Evolutionary conservation across 1,140 invertebrate species (phyloP), one percentile per base, ranked within the genome.

Genomic region (Lerema accius): DNA sequence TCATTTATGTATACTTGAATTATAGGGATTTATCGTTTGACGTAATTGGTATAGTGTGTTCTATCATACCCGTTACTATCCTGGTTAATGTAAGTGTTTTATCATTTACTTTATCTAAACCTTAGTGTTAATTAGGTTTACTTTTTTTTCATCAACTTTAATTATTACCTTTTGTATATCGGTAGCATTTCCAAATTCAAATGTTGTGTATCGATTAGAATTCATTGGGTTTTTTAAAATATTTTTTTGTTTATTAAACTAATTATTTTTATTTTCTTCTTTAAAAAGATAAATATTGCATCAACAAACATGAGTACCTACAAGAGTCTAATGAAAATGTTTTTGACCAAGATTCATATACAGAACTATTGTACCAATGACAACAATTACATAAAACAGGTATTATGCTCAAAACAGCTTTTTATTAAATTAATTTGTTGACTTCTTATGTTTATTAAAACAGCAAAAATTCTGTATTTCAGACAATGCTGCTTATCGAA

Each of bases 311-410:
- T 65, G n/a, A 58, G 62, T 32, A 59, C 32, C 19, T 83, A 73
- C 42, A 58, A 67, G 17, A 55, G 42, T n/a, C 4, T 79, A 1
- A 77, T 77, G 61, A 51, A 60, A 11, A 32, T 63, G 23, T 77
- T 83, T 14, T 71, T 80, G 62, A 17, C 19, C 4, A 64, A 76
- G 50, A 77, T 78, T 43, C 80, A 82, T 46, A 43, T 82, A 5
- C 42, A 67, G 17, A 82, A 74, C 49, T 39, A 58, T 13, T 71
- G 43, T n/a, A 59, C 49, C 6, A 28, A 65, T 10, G 50, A 69
- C 0, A 59, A 65, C 15, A 35, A 63, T n/a, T 72, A 60, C 48
- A 19, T 70, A 3, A 76, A 68, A 64, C 58, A 66, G 37, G 79
- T 78, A 53, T 45, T n/a, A n/a, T n/a, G n/a, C n/a, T 23, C 19